Percentiles rank a stretch among this genome's conserved stretches.
These are phyloP conservation scores for Atherinosoma microstoma DNA, from an alignment of 2,797 vertebrate genomes.

Conservation along the genomic window DNA sequence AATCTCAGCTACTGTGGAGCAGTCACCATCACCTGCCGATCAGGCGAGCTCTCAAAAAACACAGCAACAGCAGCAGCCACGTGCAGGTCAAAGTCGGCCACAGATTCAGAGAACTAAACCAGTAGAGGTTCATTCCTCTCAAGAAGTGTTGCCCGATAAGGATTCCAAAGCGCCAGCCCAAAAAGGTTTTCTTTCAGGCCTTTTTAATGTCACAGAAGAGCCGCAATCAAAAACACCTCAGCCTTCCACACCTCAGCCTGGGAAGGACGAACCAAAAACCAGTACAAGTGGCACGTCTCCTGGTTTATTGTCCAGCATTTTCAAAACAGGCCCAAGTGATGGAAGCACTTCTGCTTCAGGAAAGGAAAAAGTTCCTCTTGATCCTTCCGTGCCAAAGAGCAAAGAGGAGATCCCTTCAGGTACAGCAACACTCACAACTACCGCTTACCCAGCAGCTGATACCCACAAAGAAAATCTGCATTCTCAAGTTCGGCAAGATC, in stretches of 20 bases:
- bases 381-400: constrained; percentile 77
- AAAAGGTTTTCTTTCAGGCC: constrained; percentile 86
- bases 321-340: constrained; percentile 66
- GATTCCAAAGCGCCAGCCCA: constrained; percentile 71
- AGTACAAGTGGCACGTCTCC: constrained; percentile 44
- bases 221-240: constrained; percentile 69
- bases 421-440: constrained; percentile 49
- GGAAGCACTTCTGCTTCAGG: constrained; percentile 30
- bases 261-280: constrained; percentile 64
- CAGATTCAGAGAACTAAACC: constrained; percentile 81
- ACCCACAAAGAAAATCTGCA: constrained; percentile 27
- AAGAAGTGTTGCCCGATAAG: constrained; percentile 74
- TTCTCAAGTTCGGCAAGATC: constrained; percentile 58
- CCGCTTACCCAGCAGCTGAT: constrained; percentile 22
- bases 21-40: constrained; percentile 41
- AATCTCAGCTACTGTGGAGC: constrained; percentile 75
- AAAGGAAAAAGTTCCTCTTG: constrained; percentile 77
- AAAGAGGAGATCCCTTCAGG: constrained; percentile 48
- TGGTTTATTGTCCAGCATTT: constrained; percentile 76
- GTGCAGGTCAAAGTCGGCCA: constrained; percentile 66
- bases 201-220: constrained; percentile 83
- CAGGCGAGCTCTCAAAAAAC: constrained; percentile 53
- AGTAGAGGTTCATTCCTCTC: constrained; percentile 69
- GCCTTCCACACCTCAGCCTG: constrained; percentile 32
- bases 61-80: constrained; percentile 60